Evolutionary conservation across 2,797 vertebrate genomes (phyloP).

Genomic region (Muscicapa striata): DNA sequence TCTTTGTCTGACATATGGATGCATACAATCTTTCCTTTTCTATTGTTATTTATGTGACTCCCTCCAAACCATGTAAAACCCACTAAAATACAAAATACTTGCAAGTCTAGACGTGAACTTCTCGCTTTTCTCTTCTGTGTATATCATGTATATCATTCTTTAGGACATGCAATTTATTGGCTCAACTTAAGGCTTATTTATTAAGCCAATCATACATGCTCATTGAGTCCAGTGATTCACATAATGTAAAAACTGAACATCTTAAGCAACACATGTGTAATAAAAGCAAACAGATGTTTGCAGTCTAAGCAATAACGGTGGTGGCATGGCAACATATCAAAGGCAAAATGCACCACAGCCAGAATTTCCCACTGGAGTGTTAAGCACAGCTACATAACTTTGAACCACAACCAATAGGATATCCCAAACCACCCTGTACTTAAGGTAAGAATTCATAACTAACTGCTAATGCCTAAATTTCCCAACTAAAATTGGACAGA

Average conservation of each 20-base stretch:
- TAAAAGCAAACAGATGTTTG: constrained; percentile 77
- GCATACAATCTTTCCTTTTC: background rate
- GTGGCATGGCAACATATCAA: constrained; percentile 64
- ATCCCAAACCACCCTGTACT: background rate
- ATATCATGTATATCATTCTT: background rate
- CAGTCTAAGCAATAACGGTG: constrained; percentile 58
- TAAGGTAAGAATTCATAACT: constrained; percentile 47
- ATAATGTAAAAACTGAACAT: constrained; percentile 59
- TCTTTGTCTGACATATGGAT: background rate
- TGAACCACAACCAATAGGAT: background rate
- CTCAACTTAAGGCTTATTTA: constrained; percentile 41
- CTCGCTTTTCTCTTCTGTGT: background rate
- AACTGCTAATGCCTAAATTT: constrained; percentile 3
- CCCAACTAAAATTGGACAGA: constrained; percentile 1
- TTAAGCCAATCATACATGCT: constrained; percentile 1
- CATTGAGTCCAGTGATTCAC: constrained; percentile 56
- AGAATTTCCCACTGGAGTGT: constrained; percentile 41
- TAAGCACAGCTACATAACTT: constrained; percentile 24
- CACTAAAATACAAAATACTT: background rate
- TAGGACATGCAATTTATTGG: constrained; percentile 7
- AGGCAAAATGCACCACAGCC: constrained; percentile 42
- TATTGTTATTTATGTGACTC: background rate
- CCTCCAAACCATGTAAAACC: background rate
- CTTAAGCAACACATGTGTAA: constrained; percentile 67
- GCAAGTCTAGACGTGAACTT: background rate